A percentile compares a stretch with the other conserved stretches of the same genome.
Conservation (phyloP, 1,140 invertebrate genomes). For the Vanessa tameamea region DNA sequence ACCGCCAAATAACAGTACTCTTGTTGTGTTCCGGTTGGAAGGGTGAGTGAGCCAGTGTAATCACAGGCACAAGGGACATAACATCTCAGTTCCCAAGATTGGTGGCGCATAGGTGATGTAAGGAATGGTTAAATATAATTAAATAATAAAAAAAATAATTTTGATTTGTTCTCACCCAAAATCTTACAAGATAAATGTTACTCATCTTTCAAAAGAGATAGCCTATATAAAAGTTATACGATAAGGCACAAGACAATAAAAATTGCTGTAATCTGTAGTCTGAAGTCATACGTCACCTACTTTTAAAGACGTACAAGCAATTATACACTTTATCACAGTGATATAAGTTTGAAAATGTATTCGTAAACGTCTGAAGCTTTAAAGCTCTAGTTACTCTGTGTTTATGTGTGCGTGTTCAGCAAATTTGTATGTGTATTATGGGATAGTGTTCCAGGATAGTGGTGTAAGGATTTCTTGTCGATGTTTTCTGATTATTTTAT, state of each 20-base stretch:
- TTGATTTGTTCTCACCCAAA: neutral
- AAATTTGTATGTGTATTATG: constrained; percentile 53
- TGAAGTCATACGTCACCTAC: constrained; percentile 31
- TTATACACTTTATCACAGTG: constrained; percentile 27
- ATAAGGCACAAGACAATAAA: constrained; percentile 43
- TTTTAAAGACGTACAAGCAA: constrained; percentile 13
- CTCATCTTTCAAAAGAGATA: constrained; percentile 4
- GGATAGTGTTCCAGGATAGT: constrained; percentile 50
- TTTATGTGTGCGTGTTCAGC: constrained; percentile 46
- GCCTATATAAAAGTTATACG: constrained; percentile 24
- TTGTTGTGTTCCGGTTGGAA: too few relatives aligned
- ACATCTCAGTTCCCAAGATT: too few relatives aligned
- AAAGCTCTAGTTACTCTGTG: constrained; percentile 49
- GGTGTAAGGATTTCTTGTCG: constrained; percentile 35
- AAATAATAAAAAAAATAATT: too few relatives aligned
- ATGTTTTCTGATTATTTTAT: constrained; percentile 13
- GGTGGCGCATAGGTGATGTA: too few relatives aligned
- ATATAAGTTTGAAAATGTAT: constrained; percentile 30
- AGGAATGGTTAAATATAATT: too few relatives aligned
- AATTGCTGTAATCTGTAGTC: constrained; percentile 35
- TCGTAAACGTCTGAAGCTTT: constrained; percentile 37
- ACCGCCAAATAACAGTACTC: too few relatives aligned
- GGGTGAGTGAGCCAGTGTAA: too few relatives aligned
- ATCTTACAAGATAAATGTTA: constrained; percentile 2
- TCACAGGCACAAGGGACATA: too few relatives aligned